These are phyloP conservation scores for Drosophila monieri DNA, from an alignment of 2,888 invertebrate species.

Conservation along the genomic window DNA sequence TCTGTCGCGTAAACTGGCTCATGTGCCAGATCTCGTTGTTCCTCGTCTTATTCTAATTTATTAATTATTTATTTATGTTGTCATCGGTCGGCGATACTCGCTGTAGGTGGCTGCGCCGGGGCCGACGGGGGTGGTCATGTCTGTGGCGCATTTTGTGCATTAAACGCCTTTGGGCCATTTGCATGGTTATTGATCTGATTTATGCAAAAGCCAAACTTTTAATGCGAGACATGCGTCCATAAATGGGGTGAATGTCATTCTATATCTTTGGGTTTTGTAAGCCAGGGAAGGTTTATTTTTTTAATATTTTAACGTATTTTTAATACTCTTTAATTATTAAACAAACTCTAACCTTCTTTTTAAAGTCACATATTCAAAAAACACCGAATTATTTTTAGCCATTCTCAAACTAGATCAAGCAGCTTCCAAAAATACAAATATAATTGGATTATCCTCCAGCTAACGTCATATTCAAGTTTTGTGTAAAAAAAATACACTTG, in stretches of 20 bases:
- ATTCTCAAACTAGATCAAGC: conserved; percentile 10
- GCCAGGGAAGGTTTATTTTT: background rate
- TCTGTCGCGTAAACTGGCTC: conserved; percentile 46
- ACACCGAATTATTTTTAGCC: background rate
- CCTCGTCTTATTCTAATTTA: conserved; percentile 56
- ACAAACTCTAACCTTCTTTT: background rate
- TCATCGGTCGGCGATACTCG: conserved; percentile 40
- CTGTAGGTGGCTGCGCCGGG: conserved; percentile 57
- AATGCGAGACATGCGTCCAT: conserved; percentile 43
- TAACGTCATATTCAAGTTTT: conserved; percentile 29
- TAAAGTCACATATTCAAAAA: background rate
- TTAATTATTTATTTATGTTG: conserved; percentile 65
- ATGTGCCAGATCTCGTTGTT: conserved; percentile 18
- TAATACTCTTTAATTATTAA: background rate
- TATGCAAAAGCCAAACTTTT: conserved; percentile 45
- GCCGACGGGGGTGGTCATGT: conserved; percentile 4
- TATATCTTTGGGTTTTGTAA: conserved; percentile 6
- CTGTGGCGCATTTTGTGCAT: conserved; percentile 59
- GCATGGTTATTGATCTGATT: conserved; percentile 32
- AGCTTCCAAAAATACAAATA: conserved; percentile 10
- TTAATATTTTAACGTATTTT: background rate
- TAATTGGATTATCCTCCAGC: conserved; percentile 1
- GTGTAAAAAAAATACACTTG: conserved; percentile 7
- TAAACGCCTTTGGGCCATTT: conserved; percentile 59
- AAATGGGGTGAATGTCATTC: conserved; percentile 22